phyloP scores from a whole-genome alignment of 2,888 invertebrate species.

The Lasioglossum zephyrum region DNA sequence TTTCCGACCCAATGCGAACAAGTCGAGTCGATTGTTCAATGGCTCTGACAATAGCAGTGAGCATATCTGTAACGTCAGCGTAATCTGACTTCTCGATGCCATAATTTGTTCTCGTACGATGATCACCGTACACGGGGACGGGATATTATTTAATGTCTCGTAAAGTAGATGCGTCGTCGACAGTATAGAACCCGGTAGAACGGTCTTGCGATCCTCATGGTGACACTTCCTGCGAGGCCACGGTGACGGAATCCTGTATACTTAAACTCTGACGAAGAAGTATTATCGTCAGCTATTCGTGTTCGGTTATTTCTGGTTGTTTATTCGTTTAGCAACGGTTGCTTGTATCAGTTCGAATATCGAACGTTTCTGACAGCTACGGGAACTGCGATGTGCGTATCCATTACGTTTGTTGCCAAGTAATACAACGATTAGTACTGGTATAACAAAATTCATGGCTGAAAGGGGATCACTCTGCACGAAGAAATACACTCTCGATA shows the following conservation, averaged over 20 bases:
- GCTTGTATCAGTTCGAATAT: background rate
- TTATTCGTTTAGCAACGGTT: background rate
- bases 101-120: constrained; percentile 28
- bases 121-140: constrained; percentile 28
- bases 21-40: background rate
- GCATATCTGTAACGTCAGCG: constrained; percentile 43
- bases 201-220: constrained; percentile 54
- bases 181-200: constrained; percentile 18
- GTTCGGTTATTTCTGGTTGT: background rate
- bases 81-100: constrained; percentile 26
- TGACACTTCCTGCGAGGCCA: constrained; percentile 41
- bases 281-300: background rate
- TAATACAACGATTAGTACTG: background rate
- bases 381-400: background rate
- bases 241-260: constrained; percentile 26
- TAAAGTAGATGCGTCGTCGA: constrained; percentile 21
- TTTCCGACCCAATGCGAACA: background rate
- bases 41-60: constrained; percentile 3
- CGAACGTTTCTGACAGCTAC: background rate
- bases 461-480: background rate
- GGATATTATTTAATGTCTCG: constrained; percentile 50
- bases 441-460: background rate
- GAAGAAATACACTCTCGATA: background rate
- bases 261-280: constrained; percentile 12
- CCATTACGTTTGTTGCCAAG: background rate